phyloP scores from a whole-genome alignment of 2,797 vertebrate genomes.

The Oreonectes daqikongensis region DNA sequence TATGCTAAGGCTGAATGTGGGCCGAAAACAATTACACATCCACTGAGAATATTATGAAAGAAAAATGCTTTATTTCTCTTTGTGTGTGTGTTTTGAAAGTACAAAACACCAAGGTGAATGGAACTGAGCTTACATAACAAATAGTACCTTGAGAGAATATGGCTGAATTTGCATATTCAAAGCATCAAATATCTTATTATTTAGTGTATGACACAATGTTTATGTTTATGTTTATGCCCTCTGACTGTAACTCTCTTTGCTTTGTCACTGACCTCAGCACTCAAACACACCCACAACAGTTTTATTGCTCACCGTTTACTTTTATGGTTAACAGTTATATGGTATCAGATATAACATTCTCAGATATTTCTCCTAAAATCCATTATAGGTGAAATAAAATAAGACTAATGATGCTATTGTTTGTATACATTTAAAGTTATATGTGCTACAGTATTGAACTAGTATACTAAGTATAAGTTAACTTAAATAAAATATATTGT shows the following conservation, averaged over 20 bases:
- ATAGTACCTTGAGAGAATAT: neutral
- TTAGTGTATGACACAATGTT: neutral
- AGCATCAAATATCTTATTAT: neutral
- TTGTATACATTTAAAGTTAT: too few relatives aligned
- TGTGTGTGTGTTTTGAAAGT: neutral
- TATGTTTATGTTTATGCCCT: neutral
- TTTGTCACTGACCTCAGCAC: neutral
- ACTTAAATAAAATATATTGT: too few relatives aligned
- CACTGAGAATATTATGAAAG: constrained; percentile 28
- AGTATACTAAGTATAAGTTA: too few relatives aligned
- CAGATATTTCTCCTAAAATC: too few relatives aligned
- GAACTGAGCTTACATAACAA: neutral
- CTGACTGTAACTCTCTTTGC: neutral
- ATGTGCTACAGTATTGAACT: too few relatives aligned
- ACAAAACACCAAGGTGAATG: neutral
- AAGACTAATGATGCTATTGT: too few relatives aligned
- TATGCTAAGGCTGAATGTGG: constrained; percentile 40
- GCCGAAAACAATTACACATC: constrained; percentile 37
- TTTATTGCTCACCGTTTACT: neutral
- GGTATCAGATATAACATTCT: too few relatives aligned
- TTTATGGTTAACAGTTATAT: too few relatives aligned
- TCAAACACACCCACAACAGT: neutral
- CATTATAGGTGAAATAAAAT: too few relatives aligned
- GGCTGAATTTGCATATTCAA: neutral
- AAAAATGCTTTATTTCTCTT: constrained; percentile 6